These are phyloP conservation scores for Mesembrinibis cayennensis DNA, from an alignment of 2,113 vertebrate genomes.

Conservation along the genomic window DNA sequence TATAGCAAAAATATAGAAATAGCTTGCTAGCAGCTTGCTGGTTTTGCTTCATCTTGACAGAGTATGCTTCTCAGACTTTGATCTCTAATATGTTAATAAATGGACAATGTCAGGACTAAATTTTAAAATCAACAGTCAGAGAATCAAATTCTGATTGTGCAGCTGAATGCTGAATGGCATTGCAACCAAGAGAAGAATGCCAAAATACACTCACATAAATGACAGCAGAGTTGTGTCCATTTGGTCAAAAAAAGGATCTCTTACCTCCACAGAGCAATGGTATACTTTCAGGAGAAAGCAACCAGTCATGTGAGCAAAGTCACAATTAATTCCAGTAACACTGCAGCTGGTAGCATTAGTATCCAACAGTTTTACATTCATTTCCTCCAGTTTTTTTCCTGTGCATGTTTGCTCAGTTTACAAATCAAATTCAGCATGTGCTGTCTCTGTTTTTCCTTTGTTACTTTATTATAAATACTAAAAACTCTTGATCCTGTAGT, in stretches of 20 bases:
- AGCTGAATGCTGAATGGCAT: neutral
- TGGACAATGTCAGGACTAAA: neutral
- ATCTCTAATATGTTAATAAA: neutral
- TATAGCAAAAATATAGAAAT: neutral
- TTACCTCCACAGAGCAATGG: neutral
- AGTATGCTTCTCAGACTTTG: neutral
- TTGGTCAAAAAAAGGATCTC: neutral
- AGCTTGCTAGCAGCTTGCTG: neutral
- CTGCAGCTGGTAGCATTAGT: neutral
- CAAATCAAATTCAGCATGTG: neutral
- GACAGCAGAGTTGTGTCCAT: neutral
- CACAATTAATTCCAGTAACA: neutral
- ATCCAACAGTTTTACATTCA: neutral
- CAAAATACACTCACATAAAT: neutral
- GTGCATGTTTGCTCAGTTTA: neutral
- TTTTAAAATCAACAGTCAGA: neutral
- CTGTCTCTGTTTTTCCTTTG: neutral
- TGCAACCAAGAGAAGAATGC: neutral
- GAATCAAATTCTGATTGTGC: neutral
- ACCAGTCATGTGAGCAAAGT: neutral
- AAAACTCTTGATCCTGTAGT: neutral
- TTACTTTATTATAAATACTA: neutral
- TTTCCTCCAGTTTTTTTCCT: neutral
- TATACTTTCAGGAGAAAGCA: neutral
- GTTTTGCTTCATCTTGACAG: neutral